phyloP scores from a whole-genome alignment of 2,888 invertebrate genomes.

The Furcula furcula region DNA sequence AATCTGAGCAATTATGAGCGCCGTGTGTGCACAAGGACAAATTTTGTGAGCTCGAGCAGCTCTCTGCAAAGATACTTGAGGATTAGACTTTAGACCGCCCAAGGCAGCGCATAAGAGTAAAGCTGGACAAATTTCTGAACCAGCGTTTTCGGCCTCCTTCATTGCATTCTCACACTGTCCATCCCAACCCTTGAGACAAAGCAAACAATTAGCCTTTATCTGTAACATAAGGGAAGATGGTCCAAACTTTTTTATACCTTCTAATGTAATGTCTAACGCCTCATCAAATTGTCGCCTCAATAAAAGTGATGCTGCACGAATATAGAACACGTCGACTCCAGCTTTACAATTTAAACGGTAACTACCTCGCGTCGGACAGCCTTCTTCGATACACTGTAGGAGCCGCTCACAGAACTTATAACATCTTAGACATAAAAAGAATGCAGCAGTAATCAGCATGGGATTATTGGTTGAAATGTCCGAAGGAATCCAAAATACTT shows the following conservation, averaged over 20 bases:
- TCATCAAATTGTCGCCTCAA: constrained; percentile 41
- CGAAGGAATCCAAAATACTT: constrained; percentile 60
- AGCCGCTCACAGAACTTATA: constrained; percentile 56
- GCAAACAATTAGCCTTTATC: constrained; percentile 56
- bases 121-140: constrained; percentile 45
- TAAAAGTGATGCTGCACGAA: constrained; percentile 55
- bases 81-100: constrained; percentile 41
- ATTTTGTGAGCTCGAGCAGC: constrained; percentile 64
- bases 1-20: constrained; percentile 56
- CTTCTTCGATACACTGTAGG: constrained; percentile 51
- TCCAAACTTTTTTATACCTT: constrained; percentile 52
- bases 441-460: constrained; percentile 63
- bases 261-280: constrained; percentile 44
- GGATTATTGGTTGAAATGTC: constrained; percentile 48
- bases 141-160: constrained; percentile 50
- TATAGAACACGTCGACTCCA: constrained; percentile 50
- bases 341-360: constrained; percentile 22
- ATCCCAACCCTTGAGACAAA: constrained; percentile 54
- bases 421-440: constrained; percentile 68
- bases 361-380: constrained; percentile 52
- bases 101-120: constrained; percentile 56
- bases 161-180: constrained; percentile 52
- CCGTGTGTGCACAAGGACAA: constrained; percentile 58
- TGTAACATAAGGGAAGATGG: constrained; percentile 59
- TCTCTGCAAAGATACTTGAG: constrained; percentile 54